phyloP scores from a whole-genome alignment of 2,113 vertebrate species.

The Numenius arquata region DNA sequence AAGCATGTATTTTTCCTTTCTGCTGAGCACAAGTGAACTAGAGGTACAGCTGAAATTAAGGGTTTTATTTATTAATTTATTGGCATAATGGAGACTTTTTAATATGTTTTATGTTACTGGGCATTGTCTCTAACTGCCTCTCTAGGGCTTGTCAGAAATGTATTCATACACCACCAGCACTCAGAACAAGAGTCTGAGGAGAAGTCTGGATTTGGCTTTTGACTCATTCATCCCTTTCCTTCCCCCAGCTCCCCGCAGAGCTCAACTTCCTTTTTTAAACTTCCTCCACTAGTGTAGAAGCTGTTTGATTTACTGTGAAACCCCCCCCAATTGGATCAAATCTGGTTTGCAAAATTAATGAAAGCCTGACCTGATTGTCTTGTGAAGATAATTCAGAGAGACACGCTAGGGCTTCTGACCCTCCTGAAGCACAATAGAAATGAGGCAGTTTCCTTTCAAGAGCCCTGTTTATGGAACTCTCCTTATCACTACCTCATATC shows the following conservation, averaged over 20 bases:
- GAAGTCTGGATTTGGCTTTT: not conserved
- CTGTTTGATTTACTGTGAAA: conserved; percentile 27
- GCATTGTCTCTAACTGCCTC: not conserved
- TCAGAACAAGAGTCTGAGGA: not conserved
- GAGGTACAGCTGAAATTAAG: not conserved
- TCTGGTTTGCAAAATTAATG: conserved; percentile 61
- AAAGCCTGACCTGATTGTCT: conserved; percentile 36
- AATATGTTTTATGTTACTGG: not conserved
- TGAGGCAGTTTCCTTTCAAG: not conserved
- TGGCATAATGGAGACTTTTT: not conserved
- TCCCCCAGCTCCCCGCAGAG: not conserved
- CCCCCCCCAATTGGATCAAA: conserved; percentile 3
- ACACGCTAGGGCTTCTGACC: not conserved
- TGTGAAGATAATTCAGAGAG: conserved; percentile 30
- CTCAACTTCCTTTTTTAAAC: not conserved
- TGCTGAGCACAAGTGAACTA: not conserved
- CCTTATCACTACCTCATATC: not conserved
- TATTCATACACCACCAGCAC: not conserved
- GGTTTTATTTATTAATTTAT: not conserved
- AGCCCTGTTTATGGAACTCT: not conserved
- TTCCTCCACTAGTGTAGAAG: not conserved
- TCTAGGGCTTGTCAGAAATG: not conserved
- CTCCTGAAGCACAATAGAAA: not conserved
- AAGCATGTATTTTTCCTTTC: not conserved
- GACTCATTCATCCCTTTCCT: not conserved